Evolutionary conservation across 2,888 invertebrate genomes (phyloP).

Genomic region (Eupithecia subumbrata): DNA sequence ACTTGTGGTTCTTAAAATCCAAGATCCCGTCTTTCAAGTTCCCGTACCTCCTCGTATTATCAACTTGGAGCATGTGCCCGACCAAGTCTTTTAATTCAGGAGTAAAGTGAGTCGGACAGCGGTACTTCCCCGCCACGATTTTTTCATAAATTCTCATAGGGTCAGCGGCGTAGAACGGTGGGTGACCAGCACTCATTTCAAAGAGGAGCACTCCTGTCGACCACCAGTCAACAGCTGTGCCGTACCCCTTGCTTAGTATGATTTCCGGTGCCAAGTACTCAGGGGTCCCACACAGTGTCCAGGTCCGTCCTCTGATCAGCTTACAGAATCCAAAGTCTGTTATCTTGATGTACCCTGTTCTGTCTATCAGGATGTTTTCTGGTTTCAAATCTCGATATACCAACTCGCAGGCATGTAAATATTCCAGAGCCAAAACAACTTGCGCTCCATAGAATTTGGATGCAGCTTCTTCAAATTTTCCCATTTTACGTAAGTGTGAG

Average conservation of each 20-base stretch:
- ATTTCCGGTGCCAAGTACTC: slow-evolving; percentile 98
- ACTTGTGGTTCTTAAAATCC: slow-evolving; percentile 96
- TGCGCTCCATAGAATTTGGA: slow-evolving; percentile 96
- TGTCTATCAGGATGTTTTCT: slow-evolving; percentile 94
- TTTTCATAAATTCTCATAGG: slow-evolving; percentile 98
- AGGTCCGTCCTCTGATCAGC: slow-evolving; percentile 89
- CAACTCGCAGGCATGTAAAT: slow-evolving; percentile 93
- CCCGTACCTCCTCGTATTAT: slow-evolving; percentile 87
- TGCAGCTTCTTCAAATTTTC: slow-evolving; percentile 89
- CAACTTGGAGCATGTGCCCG: slow-evolving; percentile 88
- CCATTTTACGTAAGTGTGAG: slow-evolving; percentile 86
- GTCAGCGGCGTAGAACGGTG: slow-evolving; percentile 96
- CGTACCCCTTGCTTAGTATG: slow-evolving; percentile 95
- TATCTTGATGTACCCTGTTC: slow-evolving; percentile 90
- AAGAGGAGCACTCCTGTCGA: slow-evolving; percentile 93
- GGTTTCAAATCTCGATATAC: slow-evolving; percentile 96
- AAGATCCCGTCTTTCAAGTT: slow-evolving; percentile 94
- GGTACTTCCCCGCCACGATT: slow-evolving; percentile 95
- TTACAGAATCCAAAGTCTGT: slow-evolving; percentile 99
- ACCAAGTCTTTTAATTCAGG: slow-evolving; percentile 91
- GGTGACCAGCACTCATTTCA: slow-evolving; percentile 96
- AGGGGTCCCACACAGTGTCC: slow-evolving; percentile 97
- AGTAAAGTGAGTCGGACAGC: slow-evolving; percentile 92
- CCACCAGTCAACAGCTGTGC: slow-evolving; percentile 98
- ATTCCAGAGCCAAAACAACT: slow-evolving; percentile 94